Evolutionary conservation across 2,113 vertebrate species (phyloP), one percentile per base, ranked within the genome.

Genomic region (Heterocephalus glaber): DNA sequence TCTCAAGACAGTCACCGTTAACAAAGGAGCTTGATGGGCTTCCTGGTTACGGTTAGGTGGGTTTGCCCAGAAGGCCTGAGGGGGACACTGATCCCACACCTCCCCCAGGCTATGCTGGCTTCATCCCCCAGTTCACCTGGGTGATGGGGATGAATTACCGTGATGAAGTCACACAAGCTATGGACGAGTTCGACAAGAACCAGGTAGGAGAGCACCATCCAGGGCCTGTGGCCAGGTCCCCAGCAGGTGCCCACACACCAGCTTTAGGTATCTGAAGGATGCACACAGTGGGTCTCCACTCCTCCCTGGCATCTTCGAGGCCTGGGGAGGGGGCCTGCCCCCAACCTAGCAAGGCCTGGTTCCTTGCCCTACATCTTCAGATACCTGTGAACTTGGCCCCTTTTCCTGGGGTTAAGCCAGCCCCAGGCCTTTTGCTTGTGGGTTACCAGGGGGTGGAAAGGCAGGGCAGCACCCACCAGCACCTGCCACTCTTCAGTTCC

Each of bases 41-140:
- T 56, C 61, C 24, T 26, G 16, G 6, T 22, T n/a, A n/a, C n/a
- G n/a, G n/a, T n/a, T 11, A 54, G 19, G 24, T 49, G 76, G 66
- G 49, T 24, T 4, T 19, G 16, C 88, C 38, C 9, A 9, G 11
- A 17, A 38, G 8, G 6, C 22, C 5, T 5, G n/a, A 3, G 22
- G 49, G 10, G 56, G 22, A 52, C n/a, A 41, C 60, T 60, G 16
- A 52, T 28, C 7, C 0, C 47, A 41, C 20, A 26, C 49, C 33
- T 22, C 28, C 81, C 81, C 0, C 86, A 99, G 98, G 98, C 0
- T 98, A 98, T 0, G 0, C 98, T 2, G 98, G 98, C 22, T 98
- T 96, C 26, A 68, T 98, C 49, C 98, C 98, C 26, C 56, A 52
- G 13, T 58, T 98, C 65, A 5, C 38, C 2, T 97, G 98, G 96